Conservation (phyloP, 2,888 invertebrate genomes). For the Teleogryllus oceanicus region DNA sequence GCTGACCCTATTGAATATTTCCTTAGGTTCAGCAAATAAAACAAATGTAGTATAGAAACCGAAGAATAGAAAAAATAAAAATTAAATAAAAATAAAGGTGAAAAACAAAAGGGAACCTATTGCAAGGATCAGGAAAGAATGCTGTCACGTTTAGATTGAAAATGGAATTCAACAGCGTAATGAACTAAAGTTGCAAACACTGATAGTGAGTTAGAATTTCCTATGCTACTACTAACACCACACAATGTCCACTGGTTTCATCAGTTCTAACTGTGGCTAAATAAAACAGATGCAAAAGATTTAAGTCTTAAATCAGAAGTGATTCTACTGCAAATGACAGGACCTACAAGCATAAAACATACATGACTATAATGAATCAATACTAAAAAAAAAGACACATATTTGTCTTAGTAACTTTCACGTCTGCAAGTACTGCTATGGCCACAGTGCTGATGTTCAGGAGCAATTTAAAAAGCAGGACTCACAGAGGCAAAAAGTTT, state of each 20-base stretch:
- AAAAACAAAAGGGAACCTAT: no score
- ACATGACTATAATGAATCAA: constrained; percentile 3
- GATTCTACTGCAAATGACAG: constrained; percentile 11
- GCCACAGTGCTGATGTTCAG: constrained; percentile 9
- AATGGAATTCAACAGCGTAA: neutral
- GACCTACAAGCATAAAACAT: constrained; percentile 18
- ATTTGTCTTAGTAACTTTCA: neutral
- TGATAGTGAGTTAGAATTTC: neutral
- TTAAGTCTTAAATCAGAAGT: neutral
- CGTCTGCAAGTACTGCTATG: neutral
- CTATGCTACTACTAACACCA: constrained; percentile 7
- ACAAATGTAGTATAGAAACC: no score
- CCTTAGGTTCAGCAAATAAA: no score
- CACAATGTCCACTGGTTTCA: neutral
- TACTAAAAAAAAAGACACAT: constrained; percentile 11
- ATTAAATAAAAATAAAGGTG: no score
- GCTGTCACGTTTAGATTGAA: no score
- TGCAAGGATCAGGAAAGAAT: no score
- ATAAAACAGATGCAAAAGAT: neutral
- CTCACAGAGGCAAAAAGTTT: neutral
- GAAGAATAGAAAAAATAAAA: no score
- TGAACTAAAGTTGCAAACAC: neutral
- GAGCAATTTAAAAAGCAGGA: constrained; percentile 3
- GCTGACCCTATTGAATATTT: no score
- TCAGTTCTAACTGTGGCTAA: neutral